A percentile compares a stretch with the other conserved stretches of the same genome.
Evolutionary conservation across 2,888 invertebrate genomes (phyloP).

Genomic region (Lasioglossum lativentre): DNA sequence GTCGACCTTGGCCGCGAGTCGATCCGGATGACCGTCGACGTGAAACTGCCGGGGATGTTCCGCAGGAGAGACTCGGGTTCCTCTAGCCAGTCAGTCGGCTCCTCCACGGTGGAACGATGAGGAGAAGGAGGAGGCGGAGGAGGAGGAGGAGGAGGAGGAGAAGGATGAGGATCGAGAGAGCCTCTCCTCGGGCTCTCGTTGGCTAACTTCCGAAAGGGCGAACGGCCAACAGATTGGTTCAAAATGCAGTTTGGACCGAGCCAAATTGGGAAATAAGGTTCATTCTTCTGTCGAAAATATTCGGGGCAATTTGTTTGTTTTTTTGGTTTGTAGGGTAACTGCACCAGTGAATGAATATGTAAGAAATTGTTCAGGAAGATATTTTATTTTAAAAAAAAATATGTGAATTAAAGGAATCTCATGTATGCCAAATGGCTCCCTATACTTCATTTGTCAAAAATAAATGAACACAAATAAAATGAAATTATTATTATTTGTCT

Average conservation of each 20-base stretch:
- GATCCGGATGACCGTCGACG: constrained; percentile 75
- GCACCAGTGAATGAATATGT: no score
- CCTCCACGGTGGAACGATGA: constrained; percentile 67
- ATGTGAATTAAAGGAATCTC: no score
- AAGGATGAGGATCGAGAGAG: constrained; percentile 45
- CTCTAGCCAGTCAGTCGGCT: constrained; percentile 72
- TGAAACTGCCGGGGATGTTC: constrained; percentile 75
- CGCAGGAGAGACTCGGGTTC: constrained; percentile 70
- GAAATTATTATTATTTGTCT: no score
- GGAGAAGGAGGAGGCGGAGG: constrained; percentile 45
- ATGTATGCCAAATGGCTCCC: no score
- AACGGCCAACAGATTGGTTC: not conserved
- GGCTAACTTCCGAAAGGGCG: constrained; percentile 37
- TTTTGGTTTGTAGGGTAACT: no score
- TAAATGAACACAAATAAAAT: no score
- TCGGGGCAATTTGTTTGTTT: not conserved
- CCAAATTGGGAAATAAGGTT: not conserved
- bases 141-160: constrained; percentile 61
- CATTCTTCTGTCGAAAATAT: not conserved
- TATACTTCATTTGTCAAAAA: no score
- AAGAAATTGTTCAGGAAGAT: no score
- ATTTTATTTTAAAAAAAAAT: no score
- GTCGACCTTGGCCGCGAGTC: constrained; percentile 74
- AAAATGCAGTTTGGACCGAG: not conserved
- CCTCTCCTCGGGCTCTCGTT: constrained; percentile 32